Conservation (phyloP, 2,888 invertebrate species). For the Tenthredo livida region DNA sequence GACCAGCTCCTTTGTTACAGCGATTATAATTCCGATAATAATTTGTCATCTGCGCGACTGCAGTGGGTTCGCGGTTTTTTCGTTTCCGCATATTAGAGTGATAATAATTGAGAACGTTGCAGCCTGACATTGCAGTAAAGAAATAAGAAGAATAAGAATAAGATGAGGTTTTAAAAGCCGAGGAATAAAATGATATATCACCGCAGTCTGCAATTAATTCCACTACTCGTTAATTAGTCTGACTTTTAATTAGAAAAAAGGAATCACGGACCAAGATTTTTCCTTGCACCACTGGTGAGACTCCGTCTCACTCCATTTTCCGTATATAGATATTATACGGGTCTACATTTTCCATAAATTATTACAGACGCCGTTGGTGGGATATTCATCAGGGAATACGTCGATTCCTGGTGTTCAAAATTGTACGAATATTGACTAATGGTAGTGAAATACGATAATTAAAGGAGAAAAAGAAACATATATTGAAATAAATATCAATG, state of each 20-base stretch:
- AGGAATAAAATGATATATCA: neutral
- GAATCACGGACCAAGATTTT: slow-evolving; percentile 2
- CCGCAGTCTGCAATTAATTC: neutral
- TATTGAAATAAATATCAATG: neutral
- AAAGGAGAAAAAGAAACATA: neutral
- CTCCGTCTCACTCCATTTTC: neutral
- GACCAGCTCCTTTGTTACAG: neutral
- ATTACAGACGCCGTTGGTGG: neutral
- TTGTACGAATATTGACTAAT: neutral
- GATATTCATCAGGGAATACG: neutral
- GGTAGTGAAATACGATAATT: neutral
- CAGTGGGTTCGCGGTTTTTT: neutral
- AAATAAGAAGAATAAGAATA: neutral
- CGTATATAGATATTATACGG: neutral
- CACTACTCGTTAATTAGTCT: slow-evolving; percentile 10
- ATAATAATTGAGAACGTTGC: neutral
- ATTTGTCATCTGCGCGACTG: slow-evolving; percentile 26
- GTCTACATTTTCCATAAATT: neutral
- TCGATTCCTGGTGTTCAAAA: neutral
- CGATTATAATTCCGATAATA: slow-evolving; percentile 27
- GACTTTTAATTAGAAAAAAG: neutral
- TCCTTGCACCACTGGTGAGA: neutral
- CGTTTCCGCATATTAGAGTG: neutral
- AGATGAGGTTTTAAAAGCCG: neutral
- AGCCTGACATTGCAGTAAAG: neutral